Evolutionary conservation across 2,888 invertebrate species (phyloP), one percentile per base, ranked within the genome.

Genomic region (Ornithoptera alexandrae): DNA sequence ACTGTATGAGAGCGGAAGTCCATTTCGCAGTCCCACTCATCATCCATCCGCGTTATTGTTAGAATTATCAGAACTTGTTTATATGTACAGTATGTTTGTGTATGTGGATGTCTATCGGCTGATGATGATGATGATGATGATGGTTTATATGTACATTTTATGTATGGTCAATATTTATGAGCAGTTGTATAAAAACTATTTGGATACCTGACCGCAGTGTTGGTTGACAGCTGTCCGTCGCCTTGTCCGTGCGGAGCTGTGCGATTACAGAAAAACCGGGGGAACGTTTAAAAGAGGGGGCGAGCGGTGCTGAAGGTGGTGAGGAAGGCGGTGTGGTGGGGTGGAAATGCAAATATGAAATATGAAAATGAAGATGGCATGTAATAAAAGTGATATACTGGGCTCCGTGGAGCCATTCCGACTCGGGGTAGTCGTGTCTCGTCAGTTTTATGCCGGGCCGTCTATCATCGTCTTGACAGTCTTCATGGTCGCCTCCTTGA

Each of bases 301-400:
- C 39, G 39, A 1, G 39, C 8, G 10, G 75, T 78, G 77, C 78
- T 77, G 71, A 22, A 42, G 22, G 57, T 7, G 12, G 62, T 67
- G 71, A 77, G 75, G 79, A 75, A 78, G 77, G 78, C 76, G 71
- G 60, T 66, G 72, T 78, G 76, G 79, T 75, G 84, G 81, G 87
- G 86, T 86, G 87, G 87, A 90, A 93, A 93, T 92, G 92, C 92
- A 92, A 92, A 92, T 92, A 92, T 92, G 92, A 92, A 92, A 94
- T 94, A 93, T 94, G 93, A 94, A 94, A 94, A 94, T 94, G 94
- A 94, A 94, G 94, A 94, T 94, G 94, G 93, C 92, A 94, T 94
- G 95, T 95, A 95, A 95, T 95, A 95, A 95, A 95, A 95, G 94
- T 95, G 95, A 95, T 95, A 95, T 95, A 95, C 93, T 94, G 94